Percentiles rank a stretch among this genome's conserved stretches.
Conservation (phyloP, 1,140 invertebrate genomes). For the Drosophila hydei region DNA sequence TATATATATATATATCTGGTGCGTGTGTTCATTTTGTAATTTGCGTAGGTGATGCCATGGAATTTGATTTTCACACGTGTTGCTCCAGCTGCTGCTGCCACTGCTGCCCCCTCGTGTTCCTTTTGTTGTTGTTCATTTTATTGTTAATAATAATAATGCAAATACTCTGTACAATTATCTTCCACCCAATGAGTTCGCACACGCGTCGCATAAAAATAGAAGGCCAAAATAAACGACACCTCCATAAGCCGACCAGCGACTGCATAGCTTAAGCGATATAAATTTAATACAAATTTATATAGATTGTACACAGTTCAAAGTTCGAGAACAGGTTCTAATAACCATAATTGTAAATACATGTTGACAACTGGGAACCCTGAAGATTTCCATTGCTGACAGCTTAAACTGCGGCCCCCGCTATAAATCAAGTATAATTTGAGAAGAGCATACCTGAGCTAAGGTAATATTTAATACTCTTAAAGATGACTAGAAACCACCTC, state of each 20-base stretch:
- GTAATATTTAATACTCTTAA: too few species aligned
- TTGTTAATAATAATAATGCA: conserved; percentile 74
- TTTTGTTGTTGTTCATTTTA: conserved; percentile 67
- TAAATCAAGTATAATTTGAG: conserved; percentile 67
- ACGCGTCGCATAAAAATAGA: conserved; percentile 74
- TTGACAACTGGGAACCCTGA: conserved; percentile 64
- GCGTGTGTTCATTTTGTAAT: conserved; percentile 81
- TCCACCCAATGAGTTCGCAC: conserved; percentile 76
- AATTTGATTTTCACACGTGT: conserved; percentile 84
- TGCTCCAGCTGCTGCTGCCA: conserved; percentile 23
- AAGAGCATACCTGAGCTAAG: background rate
- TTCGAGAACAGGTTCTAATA: conserved; percentile 62
- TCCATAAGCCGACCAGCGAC: conserved; percentile 16
- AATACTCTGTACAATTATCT: conserved; percentile 77
- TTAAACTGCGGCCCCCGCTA: conserved; percentile 19
- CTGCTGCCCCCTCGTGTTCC: conserved; percentile 4
- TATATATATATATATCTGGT: background rate
- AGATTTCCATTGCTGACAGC: conserved; percentile 57
- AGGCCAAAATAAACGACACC: conserved; percentile 30
- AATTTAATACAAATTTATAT: conserved; percentile 14
- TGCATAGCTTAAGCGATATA: background rate
- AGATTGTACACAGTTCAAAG: conserved; percentile 52
- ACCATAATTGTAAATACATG: conserved; percentile 72
- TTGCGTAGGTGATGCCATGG: conserved; percentile 81
- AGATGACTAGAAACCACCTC: background rate